Conservation (phyloP, 2,888 invertebrate species). For the Cistogaster globosa region DNA sequence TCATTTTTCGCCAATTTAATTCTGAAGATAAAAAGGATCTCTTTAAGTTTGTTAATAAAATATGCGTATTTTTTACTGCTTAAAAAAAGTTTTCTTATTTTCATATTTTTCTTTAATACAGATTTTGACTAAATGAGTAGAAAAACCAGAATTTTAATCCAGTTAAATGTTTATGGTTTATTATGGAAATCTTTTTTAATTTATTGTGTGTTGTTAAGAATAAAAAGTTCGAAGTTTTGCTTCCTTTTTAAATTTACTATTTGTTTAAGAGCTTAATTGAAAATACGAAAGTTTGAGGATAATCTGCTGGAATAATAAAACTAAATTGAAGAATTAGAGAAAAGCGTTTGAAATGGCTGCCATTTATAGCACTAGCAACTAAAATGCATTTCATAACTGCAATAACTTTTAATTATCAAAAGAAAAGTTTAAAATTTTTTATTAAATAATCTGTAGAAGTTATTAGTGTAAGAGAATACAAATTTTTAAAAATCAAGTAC, state of each 20-base stretch:
- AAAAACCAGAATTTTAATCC: conserved; percentile 49
- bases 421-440: too few species aligned
- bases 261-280: conserved; percentile 21
- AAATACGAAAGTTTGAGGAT: conserved; percentile 23
- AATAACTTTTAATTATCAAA: background rate
- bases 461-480: too few species aligned
- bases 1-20: conserved; percentile 2
- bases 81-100: conserved; percentile 31
- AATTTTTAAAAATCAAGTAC: too few species aligned
- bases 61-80: conserved; percentile 22
- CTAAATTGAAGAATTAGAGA: background rate
- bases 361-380: background rate
- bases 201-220: background rate
- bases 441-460: too few species aligned
- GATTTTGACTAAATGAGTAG: conserved; percentile 5
- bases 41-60: conserved; percentile 44
- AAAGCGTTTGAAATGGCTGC: background rate
- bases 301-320: conserved; percentile 1
- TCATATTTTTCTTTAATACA: background rate
- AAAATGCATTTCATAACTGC: background rate
- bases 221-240: background rate
- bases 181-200: conserved; percentile 26
- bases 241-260: background rate
- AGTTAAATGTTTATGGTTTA: conserved; percentile 51
- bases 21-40: conserved; percentile 40